Percentiles rank a stretch among this genome's conserved stretches.
Conservation (phyloP, 1,140 invertebrate genomes). For the Idris sp. region DNA sequence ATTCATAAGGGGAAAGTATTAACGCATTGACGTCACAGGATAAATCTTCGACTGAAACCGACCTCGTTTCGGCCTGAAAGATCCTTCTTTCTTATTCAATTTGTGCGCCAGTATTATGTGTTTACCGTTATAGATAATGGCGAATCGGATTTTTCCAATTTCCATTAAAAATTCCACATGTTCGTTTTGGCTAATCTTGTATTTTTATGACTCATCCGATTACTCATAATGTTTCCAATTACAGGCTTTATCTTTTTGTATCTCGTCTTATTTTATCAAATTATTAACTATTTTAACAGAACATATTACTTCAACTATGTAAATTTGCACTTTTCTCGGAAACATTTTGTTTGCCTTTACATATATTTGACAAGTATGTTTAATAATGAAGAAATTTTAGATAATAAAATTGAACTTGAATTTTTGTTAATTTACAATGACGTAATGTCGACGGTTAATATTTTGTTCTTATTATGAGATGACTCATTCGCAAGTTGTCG, state of each 20-base stretch:
- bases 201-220: conserved; percentile 19
- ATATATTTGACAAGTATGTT: too few relatives aligned
- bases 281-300: conserved; percentile 3
- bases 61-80: conserved; percentile 70
- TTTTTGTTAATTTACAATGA: too few relatives aligned
- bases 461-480: too few relatives aligned
- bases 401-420: too few relatives aligned
- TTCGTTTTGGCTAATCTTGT: conserved; percentile 12
- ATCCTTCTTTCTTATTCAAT: conserved; percentile 40
- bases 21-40: conserved; percentile 71
- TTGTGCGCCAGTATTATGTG: conserved; percentile 11
- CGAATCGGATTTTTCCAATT: conserved; percentile 28
- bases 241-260: background rate
- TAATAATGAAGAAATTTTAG: too few relatives aligned
- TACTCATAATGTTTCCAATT: conserved; percentile 12
- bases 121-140: conserved; percentile 24
- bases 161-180: conserved; percentile 11
- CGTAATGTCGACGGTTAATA: too few relatives aligned
- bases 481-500: too few relatives aligned
- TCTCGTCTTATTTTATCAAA: background rate
- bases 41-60: conserved; percentile 68
- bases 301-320: too few relatives aligned
- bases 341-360: too few relatives aligned
- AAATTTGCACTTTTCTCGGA: too few relatives aligned
- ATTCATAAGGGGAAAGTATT: conserved; percentile 73